Evolutionary conservation across 2,797 vertebrate genomes (phyloP), one percentile per base, ranked within the genome.

Genomic region (Odontamblyopus rebecca): DNA sequence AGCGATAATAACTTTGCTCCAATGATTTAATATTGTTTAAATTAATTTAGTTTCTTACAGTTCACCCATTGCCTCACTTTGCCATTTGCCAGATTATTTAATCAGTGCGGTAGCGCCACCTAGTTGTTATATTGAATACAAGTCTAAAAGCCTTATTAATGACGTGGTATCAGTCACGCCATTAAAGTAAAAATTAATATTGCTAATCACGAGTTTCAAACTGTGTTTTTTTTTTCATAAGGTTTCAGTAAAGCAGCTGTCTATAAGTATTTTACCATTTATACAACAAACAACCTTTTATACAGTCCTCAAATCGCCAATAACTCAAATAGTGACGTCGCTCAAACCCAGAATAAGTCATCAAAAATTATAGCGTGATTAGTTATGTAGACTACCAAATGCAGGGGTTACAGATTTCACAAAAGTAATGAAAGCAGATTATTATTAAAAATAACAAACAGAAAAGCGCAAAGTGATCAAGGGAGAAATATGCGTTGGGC

Each of bases 31-130:
- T 8, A 11, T 15, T 13, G 11, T 15, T 7, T 59, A 59, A 29
- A 23, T 57, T 0, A 59, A 1, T 59, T 59, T 13, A 15, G 26
- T 59, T 16, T 29, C 6, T 5, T 30, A 18, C 27, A 60, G 15
- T 63, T 63, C n/a, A 41, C 61, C 23, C 54, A 4, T 26, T 5
- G 6, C 32, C 61, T 29, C 57, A 5, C 23, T 5, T 4, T 13
- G 53, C 53, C 7, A 6, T 7, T 4, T 2, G 13, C 30, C 13
- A 7, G 12, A 0, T 15, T 0, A 26, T 62, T 29, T 75, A 1
- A 4, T 29, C 60, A 54, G 54, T 85, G 18, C 74, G 76, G n/a
- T 86, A 73, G 44, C 81, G 62, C 78, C 84, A 87, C 82, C 91
- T 90, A 83, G 73, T 79, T 89, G 51, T 54, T 2, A 12, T 29